phyloP scores from a whole-genome alignment of 2,888 invertebrate species.

The Drosophila picticornis region DNA sequence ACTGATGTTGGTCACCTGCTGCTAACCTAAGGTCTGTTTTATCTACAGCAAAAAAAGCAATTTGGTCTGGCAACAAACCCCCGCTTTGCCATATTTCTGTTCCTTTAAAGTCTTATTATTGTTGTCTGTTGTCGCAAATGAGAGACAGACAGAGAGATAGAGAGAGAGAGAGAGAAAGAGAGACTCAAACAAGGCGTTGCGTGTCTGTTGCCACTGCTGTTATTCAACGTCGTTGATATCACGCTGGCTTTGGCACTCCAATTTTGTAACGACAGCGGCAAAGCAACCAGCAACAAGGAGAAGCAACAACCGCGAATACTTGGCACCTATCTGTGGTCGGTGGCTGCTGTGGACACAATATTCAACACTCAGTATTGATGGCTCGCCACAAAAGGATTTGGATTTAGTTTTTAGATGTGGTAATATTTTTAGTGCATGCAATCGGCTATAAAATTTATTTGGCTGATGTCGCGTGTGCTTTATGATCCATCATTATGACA shows the following conservation, averaged over 20 bases:
- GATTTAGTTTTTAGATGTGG: constrained; percentile 21
- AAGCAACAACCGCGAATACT: constrained; percentile 40
- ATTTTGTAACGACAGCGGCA: constrained; percentile 65
- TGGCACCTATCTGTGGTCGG: constrained; percentile 72
- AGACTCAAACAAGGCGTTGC: constrained; percentile 59
- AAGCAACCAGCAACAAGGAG: constrained; percentile 20
- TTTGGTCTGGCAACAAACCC: constrained; percentile 54
- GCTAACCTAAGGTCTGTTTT: constrained; percentile 47
- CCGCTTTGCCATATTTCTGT: neutral
- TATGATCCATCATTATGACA: constrained; percentile 22
- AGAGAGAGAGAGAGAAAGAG: neutral
- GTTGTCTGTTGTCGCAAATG: constrained; percentile 37
- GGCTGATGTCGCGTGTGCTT: constrained; percentile 36
- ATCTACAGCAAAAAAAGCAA: constrained; percentile 74
- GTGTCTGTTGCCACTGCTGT: constrained; percentile 41
- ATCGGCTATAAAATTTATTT: constrained; percentile 56
- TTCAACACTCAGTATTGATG: constrained; percentile 5
- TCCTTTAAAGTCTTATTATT: constrained; percentile 43
- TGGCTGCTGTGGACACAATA: constrained; percentile 16
- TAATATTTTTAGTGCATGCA: constrained; percentile 44
- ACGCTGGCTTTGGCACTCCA: constrained; percentile 77
- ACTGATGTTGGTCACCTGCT: constrained; percentile 43
- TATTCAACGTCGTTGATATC: constrained; percentile 65
- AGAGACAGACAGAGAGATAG: neutral
- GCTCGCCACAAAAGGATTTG: constrained; percentile 23